A percentile compares a stretch with the other conserved stretches of the same genome.
Conservation (phyloP, 2,888 invertebrate genomes). For the Balanococcus diminutus region DNA sequence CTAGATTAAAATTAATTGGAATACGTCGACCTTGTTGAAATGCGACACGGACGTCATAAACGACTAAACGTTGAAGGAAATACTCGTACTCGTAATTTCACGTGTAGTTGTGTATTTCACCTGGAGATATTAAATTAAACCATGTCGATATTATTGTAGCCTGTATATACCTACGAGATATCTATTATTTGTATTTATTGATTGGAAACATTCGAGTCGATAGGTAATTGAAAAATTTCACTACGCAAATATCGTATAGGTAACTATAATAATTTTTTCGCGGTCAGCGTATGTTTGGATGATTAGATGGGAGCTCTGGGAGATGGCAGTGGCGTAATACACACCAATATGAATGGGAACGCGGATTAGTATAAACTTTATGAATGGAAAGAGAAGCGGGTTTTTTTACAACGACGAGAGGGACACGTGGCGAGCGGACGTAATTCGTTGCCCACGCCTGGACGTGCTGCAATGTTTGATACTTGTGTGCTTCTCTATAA, state of each 20-base stretch:
- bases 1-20: conserved; percentile 29
- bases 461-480: conserved; percentile 40
- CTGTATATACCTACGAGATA: background rate
- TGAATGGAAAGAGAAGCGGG: conserved; percentile 23
- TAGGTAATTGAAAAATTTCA: background rate
- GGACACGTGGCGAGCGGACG: conserved; percentile 47
- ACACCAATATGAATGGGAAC: conserved; percentile 21
- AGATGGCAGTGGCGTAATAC: background rate
- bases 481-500: conserved; percentile 42
- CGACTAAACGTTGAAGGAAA: background rate
- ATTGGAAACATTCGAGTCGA: background rate
- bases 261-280: background rate
- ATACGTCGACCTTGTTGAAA: conserved; percentile 8
- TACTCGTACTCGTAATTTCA: too few relatives aligned
- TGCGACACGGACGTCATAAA: background rate
- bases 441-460: conserved; percentile 47
- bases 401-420: conserved; percentile 22
- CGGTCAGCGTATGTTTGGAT: background rate
- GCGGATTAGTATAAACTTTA: conserved; percentile 39
- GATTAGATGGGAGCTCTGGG: too few relatives aligned
- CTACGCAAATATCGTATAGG: background rate
- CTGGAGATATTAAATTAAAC: too few relatives aligned
- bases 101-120: background rate
- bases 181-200: too few relatives aligned
- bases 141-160: background rate